Conservation (phyloP, 92 coral and sea anemone species). For the Desmophyllum pertusum region DNA sequence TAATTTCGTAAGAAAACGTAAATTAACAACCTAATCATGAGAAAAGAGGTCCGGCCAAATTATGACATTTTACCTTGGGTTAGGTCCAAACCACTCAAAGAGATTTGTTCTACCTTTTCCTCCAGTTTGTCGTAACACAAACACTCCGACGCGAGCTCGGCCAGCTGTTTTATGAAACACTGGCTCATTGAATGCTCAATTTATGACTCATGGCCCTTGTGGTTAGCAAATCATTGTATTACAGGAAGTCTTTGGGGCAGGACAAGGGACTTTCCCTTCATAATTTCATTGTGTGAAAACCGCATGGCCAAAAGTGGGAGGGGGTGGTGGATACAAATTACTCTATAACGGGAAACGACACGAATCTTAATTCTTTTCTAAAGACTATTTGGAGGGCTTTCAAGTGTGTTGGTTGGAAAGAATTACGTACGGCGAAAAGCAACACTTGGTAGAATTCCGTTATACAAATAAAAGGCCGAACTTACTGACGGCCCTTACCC, state of each 20-base stretch:
- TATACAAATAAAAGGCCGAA: too few species aligned
- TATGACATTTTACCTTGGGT: neutral
- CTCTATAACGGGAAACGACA: neutral
- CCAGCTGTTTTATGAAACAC: neutral
- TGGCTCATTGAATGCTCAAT: neutral
- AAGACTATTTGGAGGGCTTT: too few species aligned
- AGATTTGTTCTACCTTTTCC: neutral
- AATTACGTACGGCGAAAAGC: too few species aligned
- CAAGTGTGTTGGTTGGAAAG: too few species aligned
- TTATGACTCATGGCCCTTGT: neutral
- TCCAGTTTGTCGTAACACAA: neutral
- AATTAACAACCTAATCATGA: neutral
- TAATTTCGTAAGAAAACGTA: neutral
- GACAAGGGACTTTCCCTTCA: conserved; percentile 1
- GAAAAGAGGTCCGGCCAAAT: neutral
- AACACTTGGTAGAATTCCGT: too few species aligned
- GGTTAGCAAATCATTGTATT: neutral
- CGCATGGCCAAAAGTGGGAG: neutral
- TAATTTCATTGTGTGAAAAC: neutral
- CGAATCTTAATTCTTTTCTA: too few species aligned
- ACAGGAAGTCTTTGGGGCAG: neutral
- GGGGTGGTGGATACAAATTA: neutral
- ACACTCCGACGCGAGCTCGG: neutral
- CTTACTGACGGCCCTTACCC: too few species aligned
- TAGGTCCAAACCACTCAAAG: neutral